Base-by-base conservation (phyloP, 2,888 invertebrate species). In the Stenolophus ochropezus region DNA sequence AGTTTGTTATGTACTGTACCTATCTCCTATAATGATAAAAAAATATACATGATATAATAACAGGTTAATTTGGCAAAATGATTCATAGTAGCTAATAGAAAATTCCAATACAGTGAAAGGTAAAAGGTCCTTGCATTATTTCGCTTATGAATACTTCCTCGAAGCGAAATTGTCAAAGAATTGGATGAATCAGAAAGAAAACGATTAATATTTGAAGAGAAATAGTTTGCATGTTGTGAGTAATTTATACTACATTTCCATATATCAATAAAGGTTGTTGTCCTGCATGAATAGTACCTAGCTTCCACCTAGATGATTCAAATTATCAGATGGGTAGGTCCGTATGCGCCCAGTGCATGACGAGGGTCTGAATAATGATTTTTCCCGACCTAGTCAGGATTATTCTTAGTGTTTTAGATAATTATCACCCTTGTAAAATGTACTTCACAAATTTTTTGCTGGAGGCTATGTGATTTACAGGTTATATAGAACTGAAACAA, bases 91-190 rank as follows among this genome's bases (percentile, higher is more conserved):
- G 6, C 21, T 56, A 56, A 61, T 61, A 69, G 33, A 33, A 33
- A 69, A 69, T 69, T 69, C 65, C 18, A 33, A 33, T 21, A 33
- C 18, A 33, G 65, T 33, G 27, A 56, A 61, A 25, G 61, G 61
- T 61, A 61, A 56, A 25, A 69, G 65, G 65, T 69, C 65, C 65
- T 69, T 65, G 65, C 65, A 65, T 14, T 65, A 65, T 33, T 61
- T 61, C 18, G 33, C 25, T 61, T 61, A 61, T 61, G n/a, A 27
- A 33, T 69, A 69, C 65, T 69, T 69, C 65, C 33, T 33, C 65
- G 65, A 69, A 69, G 16, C 25, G 61, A 23, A 65, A 69, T 33
- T 69, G 18, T 33, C 65, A 33, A 27, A 33, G 65, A 69, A 69
- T 16, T 69, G 27, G 18, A 69, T 69, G 65, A 69, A 69, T 69